Percentiles rank a stretch among this genome's conserved stretches.
phyloP scores from a whole-genome alignment of 2,797 vertebrate genomes.

The Lates japonicus region DNA sequence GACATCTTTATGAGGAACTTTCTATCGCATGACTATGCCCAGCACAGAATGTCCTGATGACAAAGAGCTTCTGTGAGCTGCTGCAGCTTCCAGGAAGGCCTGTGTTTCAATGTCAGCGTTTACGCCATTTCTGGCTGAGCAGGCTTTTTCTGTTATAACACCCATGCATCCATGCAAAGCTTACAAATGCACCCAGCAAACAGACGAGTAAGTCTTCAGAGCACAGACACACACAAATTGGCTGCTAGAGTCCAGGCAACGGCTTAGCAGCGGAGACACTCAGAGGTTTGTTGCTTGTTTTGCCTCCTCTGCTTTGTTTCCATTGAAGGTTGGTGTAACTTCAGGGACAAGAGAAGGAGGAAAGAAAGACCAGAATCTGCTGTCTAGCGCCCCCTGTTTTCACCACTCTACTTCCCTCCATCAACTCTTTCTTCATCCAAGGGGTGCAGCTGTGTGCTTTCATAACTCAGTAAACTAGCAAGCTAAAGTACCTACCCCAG shows the following conservation, averaged over 20 bases:
- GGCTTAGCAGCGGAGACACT: conserved; percentile 66
- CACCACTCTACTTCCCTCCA: conserved; percentile 17
- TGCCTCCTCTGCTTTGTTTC: conserved; percentile 73
- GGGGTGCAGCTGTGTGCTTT: conserved; percentile 49
- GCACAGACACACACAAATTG: conserved; percentile 8
- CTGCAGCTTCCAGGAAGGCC: conserved; percentile 52
- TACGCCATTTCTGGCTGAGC: neutral
- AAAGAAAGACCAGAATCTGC: conserved; percentile 40
- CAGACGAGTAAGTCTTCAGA: conserved; percentile 12
- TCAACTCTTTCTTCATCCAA: conserved; percentile 11
- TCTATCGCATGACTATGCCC: conserved; percentile 22
- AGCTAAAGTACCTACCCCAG: conserved; percentile 13
- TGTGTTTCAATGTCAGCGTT: conserved; percentile 30
- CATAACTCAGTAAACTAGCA: conserved; percentile 35
- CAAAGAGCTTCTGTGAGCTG: conserved; percentile 46
- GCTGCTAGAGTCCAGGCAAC: conserved; percentile 52
- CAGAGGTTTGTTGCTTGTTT: conserved; percentile 74
- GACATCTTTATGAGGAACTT: conserved; percentile 6
- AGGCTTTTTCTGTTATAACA: conserved; percentile 4
- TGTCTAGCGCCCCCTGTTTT: conserved; percentile 27
- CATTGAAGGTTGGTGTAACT: conserved; percentile 74
- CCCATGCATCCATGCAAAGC: conserved; percentile 2
- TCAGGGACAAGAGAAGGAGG: conserved; percentile 27
- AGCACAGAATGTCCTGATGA: conserved; percentile 31
- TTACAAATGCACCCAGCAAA: conserved; percentile 21